phyloP scores from a whole-genome alignment of 1,140 invertebrate genomes.

The Heliothis virescens region DNA sequence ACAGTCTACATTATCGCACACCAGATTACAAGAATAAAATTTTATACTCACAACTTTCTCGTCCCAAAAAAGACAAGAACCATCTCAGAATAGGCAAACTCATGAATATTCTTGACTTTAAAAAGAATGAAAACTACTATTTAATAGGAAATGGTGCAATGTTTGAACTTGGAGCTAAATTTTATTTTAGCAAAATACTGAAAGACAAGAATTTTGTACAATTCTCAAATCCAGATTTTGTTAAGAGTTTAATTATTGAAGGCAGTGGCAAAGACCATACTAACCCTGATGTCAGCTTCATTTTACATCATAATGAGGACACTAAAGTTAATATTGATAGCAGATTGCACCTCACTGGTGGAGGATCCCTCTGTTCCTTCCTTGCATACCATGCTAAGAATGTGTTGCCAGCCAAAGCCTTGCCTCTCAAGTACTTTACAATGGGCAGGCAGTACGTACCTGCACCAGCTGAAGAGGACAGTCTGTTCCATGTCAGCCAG shows the following conservation, averaged over 20 bases:
- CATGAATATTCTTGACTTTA: constrained; percentile 87
- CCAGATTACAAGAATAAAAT: constrained; percentile 81
- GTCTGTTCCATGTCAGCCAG: constrained; percentile 88
- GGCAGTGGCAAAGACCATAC: constrained; percentile 88
- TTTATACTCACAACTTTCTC: constrained; percentile 79
- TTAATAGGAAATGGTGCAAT: constrained; percentile 88
- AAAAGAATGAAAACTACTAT: constrained; percentile 87
- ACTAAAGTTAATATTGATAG: constrained; percentile 81
- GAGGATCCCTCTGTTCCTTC: constrained; percentile 88
- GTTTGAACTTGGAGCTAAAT: constrained; percentile 88
- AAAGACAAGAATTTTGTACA: constrained; percentile 83
- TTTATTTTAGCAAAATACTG: constrained; percentile 85
- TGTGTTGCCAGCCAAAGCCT: constrained; percentile 82
- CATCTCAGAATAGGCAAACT: constrained; percentile 88
- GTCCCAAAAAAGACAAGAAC: constrained; percentile 70
- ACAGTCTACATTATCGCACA: constrained; percentile 88
- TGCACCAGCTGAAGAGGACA: constrained; percentile 68
- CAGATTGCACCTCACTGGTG: constrained; percentile 89
- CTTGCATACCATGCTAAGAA: constrained; percentile 89
- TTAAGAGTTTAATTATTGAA: constrained; percentile 89
- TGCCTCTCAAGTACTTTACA: constrained; percentile 88
- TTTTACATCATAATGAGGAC: constrained; percentile 85
- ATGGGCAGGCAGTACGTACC: constrained; percentile 89
- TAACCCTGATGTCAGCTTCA: constrained; percentile 85
- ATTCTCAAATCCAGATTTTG: constrained; percentile 90